A percentile compares a stretch with the other conserved stretches of the same genome.
These are phyloP conservation scores for Magallana nippona DNA, from an alignment of 2,888 invertebrate genomes.

Conservation along the genomic window DNA sequence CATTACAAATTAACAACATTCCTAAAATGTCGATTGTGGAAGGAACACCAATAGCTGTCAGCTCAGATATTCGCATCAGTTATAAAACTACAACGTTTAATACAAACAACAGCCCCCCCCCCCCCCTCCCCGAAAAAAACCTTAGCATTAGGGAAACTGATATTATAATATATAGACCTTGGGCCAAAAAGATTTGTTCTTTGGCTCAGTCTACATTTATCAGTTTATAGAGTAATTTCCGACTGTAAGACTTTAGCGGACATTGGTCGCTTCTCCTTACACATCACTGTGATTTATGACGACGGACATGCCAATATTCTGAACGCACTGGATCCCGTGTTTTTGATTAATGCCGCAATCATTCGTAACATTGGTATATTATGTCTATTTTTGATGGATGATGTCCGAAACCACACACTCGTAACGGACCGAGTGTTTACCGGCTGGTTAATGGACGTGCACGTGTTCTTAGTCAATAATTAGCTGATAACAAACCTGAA, in stretches of 20 bases:
- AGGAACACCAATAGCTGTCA: too few species aligned
- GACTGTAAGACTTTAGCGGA: background rate
- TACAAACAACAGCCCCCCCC: too few species aligned
- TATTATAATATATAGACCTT: too few species aligned
- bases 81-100: too few species aligned
- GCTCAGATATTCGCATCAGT: too few species aligned
- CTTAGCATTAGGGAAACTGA: too few species aligned
- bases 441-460: background rate
- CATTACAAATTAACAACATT: too few species aligned
- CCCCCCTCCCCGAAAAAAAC: too few species aligned
- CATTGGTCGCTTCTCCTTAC: too few species aligned
- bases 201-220: too few species aligned
- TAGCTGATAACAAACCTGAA: background rate
- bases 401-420: background rate
- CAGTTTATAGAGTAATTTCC: background rate
- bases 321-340: background rate
- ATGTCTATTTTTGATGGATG: constrained; percentile 15
- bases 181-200: too few species aligned
- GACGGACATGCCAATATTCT: constrained; percentile 10
- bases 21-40: too few species aligned
- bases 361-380: constrained; percentile 2
- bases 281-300: background rate
- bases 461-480: constrained; percentile 18
- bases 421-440: constrained; percentile 14
- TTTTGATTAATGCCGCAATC: constrained; percentile 19